Evolutionary conservation across 2,888 invertebrate species (phyloP), one percentile per base, ranked within the genome.

Genomic region (Stramonita haemastoma): DNA sequence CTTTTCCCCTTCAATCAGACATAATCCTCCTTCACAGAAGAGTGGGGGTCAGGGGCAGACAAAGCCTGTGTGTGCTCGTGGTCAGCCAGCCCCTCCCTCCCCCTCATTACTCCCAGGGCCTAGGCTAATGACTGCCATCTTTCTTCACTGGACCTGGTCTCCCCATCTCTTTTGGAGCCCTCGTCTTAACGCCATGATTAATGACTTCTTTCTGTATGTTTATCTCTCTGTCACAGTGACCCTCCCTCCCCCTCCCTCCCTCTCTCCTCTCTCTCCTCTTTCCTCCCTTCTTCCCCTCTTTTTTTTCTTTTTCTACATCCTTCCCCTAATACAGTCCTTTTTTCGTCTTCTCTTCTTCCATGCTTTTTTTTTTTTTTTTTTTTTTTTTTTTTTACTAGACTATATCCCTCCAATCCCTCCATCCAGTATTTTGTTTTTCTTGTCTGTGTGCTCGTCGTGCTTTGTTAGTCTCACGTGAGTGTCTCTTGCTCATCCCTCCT

Each of bases 21-120:
- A 73, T 73, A 73, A 73, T 73, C 73, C 73, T 73, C 13, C 73
- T 73, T 22, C 73, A 73, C 73, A 73, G 73, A n/a, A 73, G 73
- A 73, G 73, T n/a, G 73, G n/a, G n/a, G 73, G 73, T 73, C 73
- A 73, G 73, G 73, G 73, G 73, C 73, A 73, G 73, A 73, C 73
- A 73, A 73, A 26, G 73, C 73, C n/a, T 46, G 46, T 46, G 73
- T 73, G 73, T 73, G 73, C 73, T n/a, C 8, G 29, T 73, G 73
- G 73, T 73, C 73, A 73, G 29, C 26, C n/a, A n/a, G 73, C n/a
- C 73, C 26, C 1, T 1, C n/a, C n/a, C 73, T 73, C 73, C 73
- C 73, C 73, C 73, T 73, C 73, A 73, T 73, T 73, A 73, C 73
- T 15, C 73, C n/a, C n/a, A n/a, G n/a, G n/a, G 46, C n/a, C 29